phyloP scores from a whole-genome alignment of 2,113 vertebrate species.

The Ranitomeya variabilis region DNA sequence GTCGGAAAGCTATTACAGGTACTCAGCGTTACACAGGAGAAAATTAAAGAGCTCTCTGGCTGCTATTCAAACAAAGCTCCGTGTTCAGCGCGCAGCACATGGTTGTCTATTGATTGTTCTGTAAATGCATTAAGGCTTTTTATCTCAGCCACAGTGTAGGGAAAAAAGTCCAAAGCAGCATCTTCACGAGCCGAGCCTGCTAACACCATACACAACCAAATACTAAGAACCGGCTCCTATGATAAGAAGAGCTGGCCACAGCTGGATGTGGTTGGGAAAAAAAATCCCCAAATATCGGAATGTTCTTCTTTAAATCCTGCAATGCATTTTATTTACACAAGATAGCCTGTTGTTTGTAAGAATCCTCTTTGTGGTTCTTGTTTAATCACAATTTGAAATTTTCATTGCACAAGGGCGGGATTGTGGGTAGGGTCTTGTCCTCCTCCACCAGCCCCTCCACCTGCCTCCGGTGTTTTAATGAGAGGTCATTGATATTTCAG shows the following conservation, averaged over 20 bases:
- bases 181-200: background rate
- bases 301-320: background rate
- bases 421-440: too few species aligned
- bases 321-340: too few species aligned
- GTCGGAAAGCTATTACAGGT: conserved; percentile 38
- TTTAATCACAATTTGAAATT: too few species aligned
- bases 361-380: too few species aligned
- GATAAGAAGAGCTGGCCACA: background rate
- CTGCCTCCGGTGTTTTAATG: too few species aligned
- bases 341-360: too few species aligned
- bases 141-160: conserved; percentile 26
- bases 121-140: conserved; percentile 46
- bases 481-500: too few species aligned
- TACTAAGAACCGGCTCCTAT: background rate
- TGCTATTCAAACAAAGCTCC: conserved; percentile 36
- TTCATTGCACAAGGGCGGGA: too few species aligned
- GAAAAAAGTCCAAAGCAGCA: conserved; percentile 21
- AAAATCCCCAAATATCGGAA: background rate
- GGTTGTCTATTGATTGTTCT: conserved; percentile 39
- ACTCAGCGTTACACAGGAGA: conserved; percentile 24
- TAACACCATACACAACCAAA: background rate
- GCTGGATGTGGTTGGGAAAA: background rate
- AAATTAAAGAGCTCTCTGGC: conserved; percentile 30
- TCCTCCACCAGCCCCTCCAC: too few species aligned
- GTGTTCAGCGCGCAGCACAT: background rate